Evolutionary conservation across 2,797 vertebrate species (phyloP).

Genomic region (Enteromius unitaeniatus): DNA sequence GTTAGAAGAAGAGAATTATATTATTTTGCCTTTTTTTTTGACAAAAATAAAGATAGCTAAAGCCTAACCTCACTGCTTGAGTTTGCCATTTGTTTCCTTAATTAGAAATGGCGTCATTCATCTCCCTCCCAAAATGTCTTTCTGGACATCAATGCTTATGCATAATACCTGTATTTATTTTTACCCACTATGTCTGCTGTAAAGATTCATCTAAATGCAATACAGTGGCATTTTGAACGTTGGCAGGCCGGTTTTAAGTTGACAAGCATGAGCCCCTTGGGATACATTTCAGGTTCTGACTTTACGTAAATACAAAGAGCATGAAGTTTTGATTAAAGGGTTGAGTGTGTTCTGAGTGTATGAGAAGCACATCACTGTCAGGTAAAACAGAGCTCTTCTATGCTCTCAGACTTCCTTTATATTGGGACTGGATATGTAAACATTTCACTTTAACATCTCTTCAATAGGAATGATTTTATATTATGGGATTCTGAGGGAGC

Average conservation of each 20-base stretch:
- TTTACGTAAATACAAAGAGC: conserved; percentile 14
- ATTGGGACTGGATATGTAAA: not conserved
- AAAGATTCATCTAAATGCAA: not conserved
- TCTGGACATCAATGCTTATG: not conserved
- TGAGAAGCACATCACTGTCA: conserved; percentile 13
- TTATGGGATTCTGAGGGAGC: not conserved
- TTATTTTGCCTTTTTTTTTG: conserved; percentile 3
- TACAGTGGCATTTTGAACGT: not conserved
- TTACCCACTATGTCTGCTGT: not conserved
- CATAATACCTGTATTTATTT: conserved; percentile 19
- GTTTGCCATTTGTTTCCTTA: not conserved
- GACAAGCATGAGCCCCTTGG: conserved; percentile 22
- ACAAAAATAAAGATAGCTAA: not conserved
- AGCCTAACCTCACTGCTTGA: conserved; percentile 4
- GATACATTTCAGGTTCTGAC: conserved; percentile 8
- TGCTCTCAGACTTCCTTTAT: not conserved
- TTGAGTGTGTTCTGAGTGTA: not conserved
- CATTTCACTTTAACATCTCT: not conserved
- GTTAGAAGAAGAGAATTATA: not conserved
- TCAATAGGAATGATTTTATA: not conserved
- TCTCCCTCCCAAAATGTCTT: not conserved
- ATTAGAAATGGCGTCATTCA: conserved; percentile 3
- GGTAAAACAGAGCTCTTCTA: not conserved
- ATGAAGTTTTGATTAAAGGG: conserved; percentile 13
- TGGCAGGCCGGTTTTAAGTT: conserved; percentile 24